These are phyloP conservation scores for Atrichornis clamosus DNA, from an alignment of 2,113 vertebrate species.

Conservation along the genomic window DNA sequence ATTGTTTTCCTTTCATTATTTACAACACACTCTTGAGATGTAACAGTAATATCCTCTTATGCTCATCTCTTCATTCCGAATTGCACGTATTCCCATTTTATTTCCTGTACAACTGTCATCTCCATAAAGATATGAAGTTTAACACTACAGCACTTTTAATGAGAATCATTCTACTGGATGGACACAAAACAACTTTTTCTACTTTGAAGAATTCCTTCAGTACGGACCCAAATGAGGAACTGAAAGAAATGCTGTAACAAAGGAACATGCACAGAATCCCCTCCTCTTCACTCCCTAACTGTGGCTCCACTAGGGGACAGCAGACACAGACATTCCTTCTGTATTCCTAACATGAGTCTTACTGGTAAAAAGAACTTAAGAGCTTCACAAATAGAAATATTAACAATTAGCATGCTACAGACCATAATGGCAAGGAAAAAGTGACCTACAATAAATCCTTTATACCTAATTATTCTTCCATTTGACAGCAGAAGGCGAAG, in stretches of 20 bases:
- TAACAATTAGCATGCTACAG: not conserved
- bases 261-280: not conserved
- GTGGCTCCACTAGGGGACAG: slow-evolving; percentile 46
- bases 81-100: not conserved
- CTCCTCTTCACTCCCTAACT: not conserved
- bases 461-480: slow-evolving; percentile 92
- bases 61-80: not conserved
- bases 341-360: not conserved
- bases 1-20: not conserved
- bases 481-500: slow-evolving; percentile 90
- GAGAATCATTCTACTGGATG: not conserved
- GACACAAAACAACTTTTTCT: not conserved
- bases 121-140: not conserved
- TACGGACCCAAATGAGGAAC: not conserved
- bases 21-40: not conserved
- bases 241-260: not conserved
- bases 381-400: not conserved
- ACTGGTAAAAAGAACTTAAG: not conserved
- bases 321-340: slow-evolving; percentile 19
- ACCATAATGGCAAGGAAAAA: not conserved
- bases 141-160: not conserved
- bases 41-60: not conserved
- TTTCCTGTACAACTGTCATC: not conserved
- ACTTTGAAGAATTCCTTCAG: not conserved
- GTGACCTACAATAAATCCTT: not conserved